Evolutionary conservation across 2,888 invertebrate species (phyloP), one percentile per base, ranked within the genome.

Genomic region (Orthosia cruda): DNA sequence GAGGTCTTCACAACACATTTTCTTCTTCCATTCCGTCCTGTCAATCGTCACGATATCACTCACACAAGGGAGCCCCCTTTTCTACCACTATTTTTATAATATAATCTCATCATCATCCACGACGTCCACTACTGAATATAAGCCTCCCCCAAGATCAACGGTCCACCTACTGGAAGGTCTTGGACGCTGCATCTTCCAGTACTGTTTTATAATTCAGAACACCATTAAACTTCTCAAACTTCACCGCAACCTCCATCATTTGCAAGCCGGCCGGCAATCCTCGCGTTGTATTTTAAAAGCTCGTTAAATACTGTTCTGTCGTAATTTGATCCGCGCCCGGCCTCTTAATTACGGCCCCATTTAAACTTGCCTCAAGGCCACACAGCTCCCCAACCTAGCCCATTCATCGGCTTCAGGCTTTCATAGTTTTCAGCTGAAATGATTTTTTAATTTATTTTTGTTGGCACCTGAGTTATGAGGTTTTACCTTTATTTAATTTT

Each of bases 321-420:
- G 75, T 83, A 71, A 71, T 70, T 69, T 70, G 74, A 83, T 73
- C 71, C 65, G 55, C 40, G 70, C 50, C 54, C 58, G 54, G 64
- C 55, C 70, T 75, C 84, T 83, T 85, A 80, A 85, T 86, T 80
- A 86, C 67, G 71, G 65, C 32, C 62, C 75, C 80, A 80, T 80
- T 85, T 80, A 74, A 79, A 75, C 67, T 57, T 61, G 73, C 62
- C 86, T 80, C 73, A 75, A 84, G 80, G 84, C 77, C 69, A 73
- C 52, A 71, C 65, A 47, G 52, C 52, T 40, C 54, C 59, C 57
- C 66, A 52, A 40, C 62, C 65, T 71, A 40, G 58, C 50, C 69
- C 65, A 77, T 76, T 80, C 80, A 77, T 50, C 72, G 50, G 74
- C 45, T 55, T 47, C 11, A 58, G 62, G 66, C 80, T 74, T 83